Percentiles rank a stretch among this genome's conserved stretches.
Evolutionary conservation across 2,113 vertebrate genomes (phyloP).

Genomic region (Cyprinodon tularosa): DNA sequence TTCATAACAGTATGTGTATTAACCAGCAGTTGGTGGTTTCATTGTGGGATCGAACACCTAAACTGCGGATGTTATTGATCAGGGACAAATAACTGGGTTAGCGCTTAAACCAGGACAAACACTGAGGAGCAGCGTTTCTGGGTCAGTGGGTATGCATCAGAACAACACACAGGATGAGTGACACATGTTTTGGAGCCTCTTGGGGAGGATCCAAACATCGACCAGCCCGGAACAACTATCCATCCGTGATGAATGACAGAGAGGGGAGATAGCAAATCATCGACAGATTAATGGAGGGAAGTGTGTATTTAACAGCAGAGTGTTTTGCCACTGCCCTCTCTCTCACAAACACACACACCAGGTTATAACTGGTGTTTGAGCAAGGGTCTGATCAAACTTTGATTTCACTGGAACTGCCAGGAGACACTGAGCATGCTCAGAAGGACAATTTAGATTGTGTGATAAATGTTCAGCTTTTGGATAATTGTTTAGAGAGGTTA

Average conservation of each 20-base stretch:
- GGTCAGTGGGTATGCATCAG: constrained; percentile 44
- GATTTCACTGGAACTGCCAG: constrained; percentile 18
- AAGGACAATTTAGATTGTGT: not conserved
- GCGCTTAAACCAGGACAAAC: constrained; percentile 57
- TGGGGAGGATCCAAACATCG: constrained; percentile 56
- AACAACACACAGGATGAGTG: constrained; percentile 45
- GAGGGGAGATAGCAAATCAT: constrained; percentile 32
- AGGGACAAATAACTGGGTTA: constrained; percentile 47
- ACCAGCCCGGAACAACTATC: constrained; percentile 45
- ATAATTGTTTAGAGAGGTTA: not conserved
- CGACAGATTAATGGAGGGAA: constrained; percentile 38
- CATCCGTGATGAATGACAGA: constrained; percentile 15
- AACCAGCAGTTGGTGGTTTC: not conserved
- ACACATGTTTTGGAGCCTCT: constrained; percentile 34
- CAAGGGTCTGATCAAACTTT: constrained; percentile 26
- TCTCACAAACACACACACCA: constrained; percentile 25
- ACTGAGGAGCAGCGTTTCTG: constrained; percentile 55
- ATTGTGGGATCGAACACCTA: not conserved
- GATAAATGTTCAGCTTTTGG: constrained; percentile 14
- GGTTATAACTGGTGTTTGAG: constrained; percentile 33
- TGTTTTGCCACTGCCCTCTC: constrained; percentile 29
- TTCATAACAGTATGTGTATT: not conserved
- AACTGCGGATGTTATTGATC: constrained; percentile 47
- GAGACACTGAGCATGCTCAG: constrained; percentile 39
- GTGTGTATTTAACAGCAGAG: constrained; percentile 35